Evolutionary conservation across 2,888 invertebrate genomes (phyloP).

Genomic region (Thecophora atra): DNA sequence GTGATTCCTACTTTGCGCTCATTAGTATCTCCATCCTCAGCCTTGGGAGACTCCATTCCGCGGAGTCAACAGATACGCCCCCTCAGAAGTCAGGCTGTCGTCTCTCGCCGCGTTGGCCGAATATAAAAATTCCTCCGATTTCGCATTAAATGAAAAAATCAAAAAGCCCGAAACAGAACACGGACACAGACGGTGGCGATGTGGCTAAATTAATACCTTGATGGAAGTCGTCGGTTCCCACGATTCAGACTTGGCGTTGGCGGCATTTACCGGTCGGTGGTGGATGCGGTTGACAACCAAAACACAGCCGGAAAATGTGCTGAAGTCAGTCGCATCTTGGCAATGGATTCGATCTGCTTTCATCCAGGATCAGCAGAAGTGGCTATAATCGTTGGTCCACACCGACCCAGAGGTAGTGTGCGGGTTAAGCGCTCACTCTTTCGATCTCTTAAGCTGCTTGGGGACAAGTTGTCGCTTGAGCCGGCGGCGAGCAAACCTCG

Average conservation of each 20-base stretch:
- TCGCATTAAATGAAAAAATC: slow-evolving; percentile 14
- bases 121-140: slow-evolving; percentile 11
- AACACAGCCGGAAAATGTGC: background rate
- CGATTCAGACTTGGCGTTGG: slow-evolving; percentile 34
- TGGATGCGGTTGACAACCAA: slow-evolving; percentile 25
- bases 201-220: slow-evolving; percentile 38
- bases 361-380: too few species aligned
- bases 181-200: slow-evolving; percentile 34
- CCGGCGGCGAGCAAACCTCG: background rate
- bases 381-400: background rate
- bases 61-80: slow-evolving; percentile 9
- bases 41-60: background rate
- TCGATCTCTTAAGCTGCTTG: background rate
- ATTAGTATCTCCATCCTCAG: background rate
- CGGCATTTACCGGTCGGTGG: slow-evolving; percentile 5
- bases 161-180: slow-evolving; percentile 40
- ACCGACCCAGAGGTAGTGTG: background rate
- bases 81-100: slow-evolving; percentile 7
- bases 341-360: background rate
- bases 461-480: slow-evolving; percentile 12
- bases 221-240: slow-evolving; percentile 42
- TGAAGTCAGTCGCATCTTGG: background rate
- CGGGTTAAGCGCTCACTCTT: background rate
- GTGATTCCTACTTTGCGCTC: background rate
- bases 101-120: background rate